Evolutionary conservation across 2,888 invertebrate species (phyloP).

Genomic region (Cotesia congregata): DNA sequence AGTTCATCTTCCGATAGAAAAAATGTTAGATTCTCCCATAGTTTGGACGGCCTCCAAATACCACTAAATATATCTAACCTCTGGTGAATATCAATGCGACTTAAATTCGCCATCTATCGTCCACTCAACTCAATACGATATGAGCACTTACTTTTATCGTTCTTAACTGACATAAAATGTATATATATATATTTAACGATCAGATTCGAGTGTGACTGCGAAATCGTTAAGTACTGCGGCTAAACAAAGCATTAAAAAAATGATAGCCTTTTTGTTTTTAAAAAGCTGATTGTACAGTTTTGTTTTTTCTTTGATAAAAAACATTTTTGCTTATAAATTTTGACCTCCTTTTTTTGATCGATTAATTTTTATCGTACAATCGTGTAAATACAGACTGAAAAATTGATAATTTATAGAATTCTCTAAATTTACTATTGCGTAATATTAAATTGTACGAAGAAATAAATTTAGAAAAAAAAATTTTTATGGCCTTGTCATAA

Average conservation of each 20-base stretch:
- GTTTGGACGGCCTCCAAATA: conserved; percentile 40
- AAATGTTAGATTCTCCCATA: neutral
- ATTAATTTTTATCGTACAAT: no score
- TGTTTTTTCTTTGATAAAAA: no score
- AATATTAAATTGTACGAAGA: neutral
- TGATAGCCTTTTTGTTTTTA: neutral
- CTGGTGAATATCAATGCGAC: conserved; percentile 47
- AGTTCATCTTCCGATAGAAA: neutral
- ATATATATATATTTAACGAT: neutral
- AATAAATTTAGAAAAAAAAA: neutral
- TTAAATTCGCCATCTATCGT: conserved; percentile 23
- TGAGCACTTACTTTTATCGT: neutral
- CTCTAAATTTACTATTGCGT: no score
- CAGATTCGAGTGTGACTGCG: neutral
- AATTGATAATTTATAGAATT: no score
- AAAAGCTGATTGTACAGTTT: neutral
- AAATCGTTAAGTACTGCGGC: neutral
- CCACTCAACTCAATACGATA: neutral
- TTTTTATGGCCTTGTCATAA: neutral
- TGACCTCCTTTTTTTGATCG: no score
- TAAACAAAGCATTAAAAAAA: neutral
- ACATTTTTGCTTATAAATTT: no score
- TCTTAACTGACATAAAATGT: neutral
- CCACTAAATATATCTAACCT: conserved; percentile 30
- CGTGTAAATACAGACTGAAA: no score